Percentiles rank a stretch among this genome's conserved stretches.
Conservation (phyloP, 2,797 vertebrate genomes). For the Chromis chromis region DNA sequence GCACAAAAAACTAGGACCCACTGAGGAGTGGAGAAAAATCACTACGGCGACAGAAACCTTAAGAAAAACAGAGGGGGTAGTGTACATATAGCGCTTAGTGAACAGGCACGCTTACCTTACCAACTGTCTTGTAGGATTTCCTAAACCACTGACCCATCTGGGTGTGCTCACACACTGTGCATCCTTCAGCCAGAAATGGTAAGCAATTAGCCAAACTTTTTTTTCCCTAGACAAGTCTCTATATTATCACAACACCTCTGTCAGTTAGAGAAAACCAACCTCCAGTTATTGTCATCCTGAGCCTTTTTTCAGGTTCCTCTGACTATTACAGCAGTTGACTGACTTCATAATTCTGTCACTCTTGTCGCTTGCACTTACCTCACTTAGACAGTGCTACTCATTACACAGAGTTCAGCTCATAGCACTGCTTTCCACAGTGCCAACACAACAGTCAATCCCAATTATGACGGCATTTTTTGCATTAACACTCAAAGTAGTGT, state of each 20-base stretch:
- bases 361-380: not conserved
- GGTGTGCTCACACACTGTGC: no score
- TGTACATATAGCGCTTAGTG: no score
- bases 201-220: not conserved
- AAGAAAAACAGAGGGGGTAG: no score
- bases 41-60: no score
- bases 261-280: not conserved
- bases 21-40: not conserved
- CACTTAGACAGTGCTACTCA: not conserved
- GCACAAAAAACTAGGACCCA: no score
- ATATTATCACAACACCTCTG: not conserved
- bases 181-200: conserved; percentile 9
- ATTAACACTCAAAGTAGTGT: not conserved
- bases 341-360: not conserved
- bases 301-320: not conserved
- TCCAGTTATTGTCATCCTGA: not conserved
- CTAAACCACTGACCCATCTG: not conserved
- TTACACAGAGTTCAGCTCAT: not conserved
- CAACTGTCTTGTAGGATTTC: not conserved
- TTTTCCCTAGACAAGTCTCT: no score
- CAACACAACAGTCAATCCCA: not conserved
- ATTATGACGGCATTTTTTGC: not conserved
- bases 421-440: not conserved
- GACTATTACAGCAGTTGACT: not conserved
- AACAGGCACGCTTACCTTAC: no score